Evolutionary conservation across 2,888 invertebrate genomes (phyloP), one percentile per base, ranked within the genome.

Genomic region (Latheticus oryzae): DNA sequence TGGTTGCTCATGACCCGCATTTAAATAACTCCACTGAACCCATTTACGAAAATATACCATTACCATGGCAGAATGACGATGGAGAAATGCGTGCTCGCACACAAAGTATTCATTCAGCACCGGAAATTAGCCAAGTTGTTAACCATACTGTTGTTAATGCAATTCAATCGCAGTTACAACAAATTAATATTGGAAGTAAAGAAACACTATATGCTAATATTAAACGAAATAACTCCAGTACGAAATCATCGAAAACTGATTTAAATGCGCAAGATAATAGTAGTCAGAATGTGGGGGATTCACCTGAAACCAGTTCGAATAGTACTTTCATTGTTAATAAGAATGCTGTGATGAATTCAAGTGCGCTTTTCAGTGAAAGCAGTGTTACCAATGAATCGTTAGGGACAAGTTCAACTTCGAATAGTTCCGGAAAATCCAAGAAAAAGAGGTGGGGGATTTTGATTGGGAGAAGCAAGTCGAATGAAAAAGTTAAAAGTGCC

Each of bases 11-110:
- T 55, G 73, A 73, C 50, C 52, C 63, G 5, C 71, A 71, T 37
- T 75, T 79, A 45, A 73, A 76, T 48, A 80, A 82, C 54, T 78
- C 84, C 0, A 81, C 85, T 7, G 91, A 91, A 71, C 91, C 91
- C 0, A 91, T 91, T 61, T 91, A 91, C 74, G 91, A 91, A 71
- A 91, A 91, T 74, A 88, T 91, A 3, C 90, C 90, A 0, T 73
- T 89, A 16, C 87, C 89, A 0, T 88, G 87, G 86, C 84, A 83
- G 62, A 74, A 73, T 33, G 71, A 69, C 8, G 63, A 64, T 26
- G 69, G 65, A 1, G 74, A 76, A 56, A 75, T 76, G 66, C 73
- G 81, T 33, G 78, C 77, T 35, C 76, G 86, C 21, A 87, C 89
- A 1, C 87, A 87, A 21, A 89, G 89, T 64, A 82, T 89, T 16